Evolutionary conservation across 2,888 invertebrate genomes (phyloP).

Genomic region (Allygus modestus): DNA sequence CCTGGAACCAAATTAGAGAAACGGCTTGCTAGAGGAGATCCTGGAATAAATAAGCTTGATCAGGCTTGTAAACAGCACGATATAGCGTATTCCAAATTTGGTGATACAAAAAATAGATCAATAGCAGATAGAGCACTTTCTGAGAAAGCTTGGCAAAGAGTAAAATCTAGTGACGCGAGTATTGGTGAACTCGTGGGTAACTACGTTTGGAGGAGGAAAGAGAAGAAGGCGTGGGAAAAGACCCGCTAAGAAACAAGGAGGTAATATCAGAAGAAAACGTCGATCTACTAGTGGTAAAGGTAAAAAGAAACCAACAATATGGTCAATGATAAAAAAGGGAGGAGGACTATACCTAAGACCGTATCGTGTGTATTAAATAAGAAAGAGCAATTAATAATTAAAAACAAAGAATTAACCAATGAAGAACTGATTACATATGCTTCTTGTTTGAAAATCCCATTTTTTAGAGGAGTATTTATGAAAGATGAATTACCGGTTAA

Average conservation of each 20-base stretch:
- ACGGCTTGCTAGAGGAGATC: slow-evolving; percentile 59
- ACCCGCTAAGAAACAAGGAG: not conserved
- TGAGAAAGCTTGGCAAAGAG: slow-evolving; percentile 64
- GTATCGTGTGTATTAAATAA: not conserved
- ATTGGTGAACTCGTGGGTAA: slow-evolving; percentile 65
- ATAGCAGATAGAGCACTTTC: slow-evolving; percentile 64
- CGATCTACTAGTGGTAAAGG: not conserved
- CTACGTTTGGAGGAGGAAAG: slow-evolving; percentile 40
- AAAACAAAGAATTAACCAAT: not conserved
- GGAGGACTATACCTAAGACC: not conserved
- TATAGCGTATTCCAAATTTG: slow-evolving; percentile 61
- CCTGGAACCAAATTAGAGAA: slow-evolving; percentile 38
- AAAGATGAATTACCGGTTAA: not conserved
- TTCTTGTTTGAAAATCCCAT: slow-evolving; percentile 45
- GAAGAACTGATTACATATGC: slow-evolving; percentile 10
- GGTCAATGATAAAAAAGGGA: slow-evolving; percentile 10
- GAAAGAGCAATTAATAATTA: not conserved
- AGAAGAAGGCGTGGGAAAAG: not conserved
- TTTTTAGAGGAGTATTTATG: slow-evolving; percentile 47
- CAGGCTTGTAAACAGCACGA: slow-evolving; percentile 67
- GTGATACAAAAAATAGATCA: slow-evolving; percentile 45
- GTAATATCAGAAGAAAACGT: slow-evolving; percentile 12
- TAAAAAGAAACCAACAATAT: not conserved
- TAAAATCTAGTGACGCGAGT: slow-evolving; percentile 58
- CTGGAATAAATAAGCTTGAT: slow-evolving; percentile 65